These are phyloP conservation scores for Eupithecia insigniata DNA, from an alignment of 2,888 invertebrate genomes.

Conservation along the genomic window DNA sequence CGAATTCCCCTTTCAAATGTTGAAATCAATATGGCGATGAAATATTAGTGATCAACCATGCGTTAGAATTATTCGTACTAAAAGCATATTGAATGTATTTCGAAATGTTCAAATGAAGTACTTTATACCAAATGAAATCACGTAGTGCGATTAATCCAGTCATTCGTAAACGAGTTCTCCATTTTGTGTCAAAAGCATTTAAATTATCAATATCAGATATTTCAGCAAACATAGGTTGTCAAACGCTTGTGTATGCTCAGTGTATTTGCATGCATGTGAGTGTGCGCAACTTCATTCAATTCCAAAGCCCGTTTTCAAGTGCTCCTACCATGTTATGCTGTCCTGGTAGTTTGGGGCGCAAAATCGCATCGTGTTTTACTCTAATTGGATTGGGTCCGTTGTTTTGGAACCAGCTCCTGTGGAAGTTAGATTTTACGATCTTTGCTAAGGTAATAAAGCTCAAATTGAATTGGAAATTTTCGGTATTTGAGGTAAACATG, in stretches of 20 bases:
- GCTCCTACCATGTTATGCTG: slow-evolving; percentile 52
- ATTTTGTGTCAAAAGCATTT: slow-evolving; percentile 49
- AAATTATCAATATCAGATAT: slow-evolving; percentile 24
- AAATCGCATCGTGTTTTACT: slow-evolving; percentile 51
- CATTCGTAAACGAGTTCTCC: slow-evolving; percentile 34
- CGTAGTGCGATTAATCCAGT: slow-evolving; percentile 22
- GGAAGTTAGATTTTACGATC: slow-evolving; percentile 30
- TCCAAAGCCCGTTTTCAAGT: slow-evolving; percentile 51
- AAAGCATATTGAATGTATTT: neutral
- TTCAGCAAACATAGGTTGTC: slow-evolving; percentile 39
- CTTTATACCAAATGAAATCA: slow-evolving; percentile 11
- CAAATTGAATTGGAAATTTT: slow-evolving; percentile 13
- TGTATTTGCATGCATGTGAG: slow-evolving; percentile 43
- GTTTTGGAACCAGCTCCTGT: slow-evolving; percentile 35
- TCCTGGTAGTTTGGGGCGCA: slow-evolving; percentile 52
- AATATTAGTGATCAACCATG: slow-evolving; percentile 1
- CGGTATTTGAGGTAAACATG: slow-evolving; percentile 3
- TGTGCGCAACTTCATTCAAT: slow-evolving; percentile 58
- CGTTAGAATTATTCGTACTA: neutral
- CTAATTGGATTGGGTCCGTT: slow-evolving; percentile 52
- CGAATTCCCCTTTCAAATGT: neutral
- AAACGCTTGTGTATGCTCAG: slow-evolving; percentile 13
- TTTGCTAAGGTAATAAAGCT: slow-evolving; percentile 21
- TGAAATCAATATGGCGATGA: neutral
- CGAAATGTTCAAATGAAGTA: slow-evolving; percentile 3